A percentile compares a stretch with the other conserved stretches of the same genome.
These are phyloP conservation scores for Calyptomena viridis DNA, from an alignment of 2,113 vertebrate species.

Conservation along the genomic window DNA sequence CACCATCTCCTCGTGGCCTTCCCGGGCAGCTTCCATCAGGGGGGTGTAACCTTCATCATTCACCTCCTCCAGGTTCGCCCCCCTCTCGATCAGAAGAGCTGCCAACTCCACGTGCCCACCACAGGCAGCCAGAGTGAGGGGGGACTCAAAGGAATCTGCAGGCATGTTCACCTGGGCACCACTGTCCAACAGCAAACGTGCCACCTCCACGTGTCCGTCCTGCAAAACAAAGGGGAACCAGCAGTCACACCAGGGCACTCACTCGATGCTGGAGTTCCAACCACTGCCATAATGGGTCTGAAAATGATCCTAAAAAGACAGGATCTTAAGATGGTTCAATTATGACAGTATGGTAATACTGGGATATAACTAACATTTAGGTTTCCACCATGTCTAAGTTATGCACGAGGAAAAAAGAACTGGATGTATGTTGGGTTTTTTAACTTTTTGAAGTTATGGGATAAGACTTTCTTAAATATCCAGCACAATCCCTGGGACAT, in stretches of 20 bases:
- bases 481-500: background rate
- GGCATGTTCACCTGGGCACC: slow-evolving; percentile 99
- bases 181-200: slow-evolving; percentile 95
- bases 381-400: too few relatives aligned
- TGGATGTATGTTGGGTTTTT: too few relatives aligned
- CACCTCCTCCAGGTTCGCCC: slow-evolving; percentile 98
- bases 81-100: slow-evolving; percentile 93
- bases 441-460: background rate
- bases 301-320: background rate
- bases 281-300: background rate
- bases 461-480: background rate
- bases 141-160: slow-evolving; percentile 97
- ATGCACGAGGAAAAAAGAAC: background rate
- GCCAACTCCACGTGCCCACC: slow-evolving; percentile 96
- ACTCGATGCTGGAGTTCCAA: background rate
- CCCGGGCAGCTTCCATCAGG: slow-evolving; percentile 97
- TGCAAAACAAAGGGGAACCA: slow-evolving; percentile 26
- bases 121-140: slow-evolving; percentile 93
- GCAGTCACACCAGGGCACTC: background rate
- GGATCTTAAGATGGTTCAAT: background rate
- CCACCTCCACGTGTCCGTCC: slow-evolving; percentile 98
- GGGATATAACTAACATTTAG: background rate
- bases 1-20: slow-evolving; percentile 99
- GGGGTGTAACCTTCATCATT: slow-evolving; percentile 99
- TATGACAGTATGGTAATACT: background rate